Evolutionary conservation across 2,888 invertebrate species (phyloP), one percentile per base, ranked within the genome.

Genomic region (Epinotia bilunana): DNA sequence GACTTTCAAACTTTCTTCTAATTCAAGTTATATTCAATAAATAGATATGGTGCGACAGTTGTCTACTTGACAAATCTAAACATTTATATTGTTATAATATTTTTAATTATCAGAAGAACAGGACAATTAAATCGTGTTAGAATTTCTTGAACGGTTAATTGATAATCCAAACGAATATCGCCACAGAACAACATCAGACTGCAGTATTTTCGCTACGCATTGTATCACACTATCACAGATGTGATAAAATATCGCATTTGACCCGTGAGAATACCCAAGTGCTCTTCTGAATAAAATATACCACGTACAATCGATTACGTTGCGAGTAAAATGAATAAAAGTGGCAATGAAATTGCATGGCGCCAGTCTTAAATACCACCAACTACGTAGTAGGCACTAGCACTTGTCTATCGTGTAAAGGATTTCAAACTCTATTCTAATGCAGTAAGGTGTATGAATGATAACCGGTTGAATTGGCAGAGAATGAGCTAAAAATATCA

Each of bases 401-500:
- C 43, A 68, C 49, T 63, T 57, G 49, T 64, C 53, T 33, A 16
- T 12, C 28, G 13, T 18, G 23, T 13, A 61, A 4, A 23, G 9
- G 18, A 74, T 16, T 65, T 58, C 23, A 49, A 18, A 70, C 64
- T 46, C 1, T 74, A 64, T 57, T 33, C n/a, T 1, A 9, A 20
- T 1, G 6, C 1, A 0, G 11, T 43, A 65, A 65, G 20, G 65
- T 39, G n/a, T n/a, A 53, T 13, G n/a, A 23, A 23, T 3, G 3
- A 16, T 3, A n/a, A 16, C 16, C 0, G 43, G 11, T 20, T 11
- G 28, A 0, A 67, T 12, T n/a, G 18, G 18, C 7, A 60, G 55
- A 74, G 82, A 85, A 86, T 88, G 86, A 84, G 83, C 81, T 85
- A 83, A 86, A 87, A 88, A 88, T 90, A 86, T 83, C 86, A 89